phyloP scores from a whole-genome alignment of 2,113 vertebrate genomes.

The Hemiprocne comata region DNA sequence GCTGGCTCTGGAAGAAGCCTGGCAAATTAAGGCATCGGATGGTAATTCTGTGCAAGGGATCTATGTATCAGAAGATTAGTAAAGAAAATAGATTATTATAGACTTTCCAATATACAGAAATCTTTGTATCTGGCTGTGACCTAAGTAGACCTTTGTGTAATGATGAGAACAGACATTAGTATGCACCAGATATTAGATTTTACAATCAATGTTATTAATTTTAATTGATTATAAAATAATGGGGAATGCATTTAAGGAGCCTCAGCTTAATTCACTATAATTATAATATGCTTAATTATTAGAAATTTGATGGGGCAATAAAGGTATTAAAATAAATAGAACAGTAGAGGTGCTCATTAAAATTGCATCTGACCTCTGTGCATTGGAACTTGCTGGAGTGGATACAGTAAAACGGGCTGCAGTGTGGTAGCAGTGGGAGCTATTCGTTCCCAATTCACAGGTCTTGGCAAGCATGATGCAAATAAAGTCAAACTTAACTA shows the following conservation, averaged over 20 bases:
- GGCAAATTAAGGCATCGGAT: background rate
- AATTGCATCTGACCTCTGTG: conserved; percentile 52
- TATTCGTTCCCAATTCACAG: conserved; percentile 16
- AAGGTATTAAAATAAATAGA: conserved; percentile 68
- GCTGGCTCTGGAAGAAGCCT: background rate
- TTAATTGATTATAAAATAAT: conserved; percentile 71
- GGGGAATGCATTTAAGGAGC: conserved; percentile 16
- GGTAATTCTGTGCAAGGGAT: background rate
- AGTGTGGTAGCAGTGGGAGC: background rate
- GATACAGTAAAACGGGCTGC: conserved; percentile 11
- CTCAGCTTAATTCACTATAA: conserved; percentile 61
- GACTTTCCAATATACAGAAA: background rate
- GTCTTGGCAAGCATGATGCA: background rate
- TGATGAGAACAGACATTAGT: conserved; percentile 21
- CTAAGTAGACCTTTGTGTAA: background rate
- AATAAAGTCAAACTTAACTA: background rate
- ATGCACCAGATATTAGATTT: conserved; percentile 36
- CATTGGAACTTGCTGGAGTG: background rate
- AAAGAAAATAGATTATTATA: conserved; percentile 29
- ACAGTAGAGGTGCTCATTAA: conserved; percentile 54
- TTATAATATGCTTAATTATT: conserved; percentile 60
- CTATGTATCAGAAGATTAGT: background rate
- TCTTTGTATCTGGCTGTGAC: background rate
- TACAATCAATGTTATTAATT: conserved; percentile 66
- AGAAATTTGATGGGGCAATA: conserved; percentile 55